Percentiles rank a stretch among this genome's conserved stretches.
These are phyloP conservation scores for Euplagia quadripunctaria DNA, from an alignment of 2,888 invertebrate genomes.

Conservation along the genomic window DNA sequence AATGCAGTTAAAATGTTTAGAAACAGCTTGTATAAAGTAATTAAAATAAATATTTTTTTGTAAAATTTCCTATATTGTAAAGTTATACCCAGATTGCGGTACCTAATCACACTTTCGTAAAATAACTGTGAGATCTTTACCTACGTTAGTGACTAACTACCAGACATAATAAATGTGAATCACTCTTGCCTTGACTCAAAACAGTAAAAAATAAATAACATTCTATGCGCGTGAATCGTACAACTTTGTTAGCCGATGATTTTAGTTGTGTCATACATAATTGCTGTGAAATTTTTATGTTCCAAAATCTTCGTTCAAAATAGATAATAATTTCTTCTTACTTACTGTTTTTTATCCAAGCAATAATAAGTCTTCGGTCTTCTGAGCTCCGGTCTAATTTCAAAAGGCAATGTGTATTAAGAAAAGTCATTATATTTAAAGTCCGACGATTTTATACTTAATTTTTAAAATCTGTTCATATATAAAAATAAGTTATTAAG, in stretches of 20 bases:
- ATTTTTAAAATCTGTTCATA: no score
- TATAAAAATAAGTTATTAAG: no score
- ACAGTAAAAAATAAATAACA: conserved; percentile 72
- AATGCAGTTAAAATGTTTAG: not conserved
- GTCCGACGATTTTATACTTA: no score
- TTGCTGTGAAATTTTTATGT: conserved; percentile 8
- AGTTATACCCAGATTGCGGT: not conserved
- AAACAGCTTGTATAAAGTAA: not conserved
- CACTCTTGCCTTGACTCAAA: conserved; percentile 76
- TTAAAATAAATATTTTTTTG: not conserved
- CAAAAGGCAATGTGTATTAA: no score
- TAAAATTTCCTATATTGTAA: no score
- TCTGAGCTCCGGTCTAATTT: no score
- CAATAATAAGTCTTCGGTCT: no score
- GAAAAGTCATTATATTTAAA: no score
- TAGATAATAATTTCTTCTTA: no score
- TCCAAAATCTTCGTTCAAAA: not conserved
- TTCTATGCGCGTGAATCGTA: conserved; percentile 68
- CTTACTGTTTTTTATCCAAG: no score
- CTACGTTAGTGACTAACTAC: conserved; percentile 70
- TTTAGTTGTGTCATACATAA: conserved; percentile 36
- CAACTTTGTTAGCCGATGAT: conserved; percentile 39
- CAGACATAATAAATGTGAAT: conserved; percentile 76
- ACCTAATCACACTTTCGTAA: conserved; percentile 22
- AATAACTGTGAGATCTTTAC: conserved; percentile 62